Evolutionary conservation across 23 tunicate genomes (phyloP).

Genomic region (Clavelina lepadiformis): DNA sequence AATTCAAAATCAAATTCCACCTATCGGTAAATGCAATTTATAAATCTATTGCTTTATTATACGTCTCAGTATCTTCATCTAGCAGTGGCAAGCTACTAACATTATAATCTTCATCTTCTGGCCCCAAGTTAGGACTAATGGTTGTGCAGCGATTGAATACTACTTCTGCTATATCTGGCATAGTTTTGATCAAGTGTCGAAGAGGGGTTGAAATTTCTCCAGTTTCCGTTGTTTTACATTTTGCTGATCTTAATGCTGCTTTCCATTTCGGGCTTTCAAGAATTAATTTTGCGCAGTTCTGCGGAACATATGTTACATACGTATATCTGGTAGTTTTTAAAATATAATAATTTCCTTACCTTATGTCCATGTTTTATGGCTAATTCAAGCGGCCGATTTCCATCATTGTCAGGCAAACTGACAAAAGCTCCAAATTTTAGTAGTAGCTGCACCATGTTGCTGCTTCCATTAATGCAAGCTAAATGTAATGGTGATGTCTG

Average conservation of each 20-base stretch:
- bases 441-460: constrained; percentile 26
- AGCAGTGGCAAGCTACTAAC: no score
- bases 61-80: no score
- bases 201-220: constrained; percentile 25
- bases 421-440: constrained; percentile 26
- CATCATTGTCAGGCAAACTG: not conserved
- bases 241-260: constrained; percentile 14
- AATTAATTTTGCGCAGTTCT: constrained; percentile 32
- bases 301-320: not conserved
- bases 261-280: constrained; percentile 46
- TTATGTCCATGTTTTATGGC: constrained; percentile 27
- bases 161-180: constrained; percentile 30
- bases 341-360: constrained; percentile 3
- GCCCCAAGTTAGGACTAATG: constrained; percentile 2
- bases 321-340: not conserved
- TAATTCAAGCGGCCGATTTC: constrained; percentile 23
- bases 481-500: constrained; percentile 25
- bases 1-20: constrained; percentile 32
- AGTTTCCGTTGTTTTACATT: not conserved
- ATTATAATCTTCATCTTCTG: constrained; percentile 13
- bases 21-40: no score
- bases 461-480: constrained; percentile 34
- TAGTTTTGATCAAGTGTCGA: constrained; percentile 25
- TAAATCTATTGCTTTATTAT: no score
- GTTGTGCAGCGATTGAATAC: constrained; percentile 21